A percentile compares a stretch with the other conserved stretches of the same genome.
phyloP scores from a whole-genome alignment of 1,140 invertebrate genomes.

The Apis laboriosa region DNA sequence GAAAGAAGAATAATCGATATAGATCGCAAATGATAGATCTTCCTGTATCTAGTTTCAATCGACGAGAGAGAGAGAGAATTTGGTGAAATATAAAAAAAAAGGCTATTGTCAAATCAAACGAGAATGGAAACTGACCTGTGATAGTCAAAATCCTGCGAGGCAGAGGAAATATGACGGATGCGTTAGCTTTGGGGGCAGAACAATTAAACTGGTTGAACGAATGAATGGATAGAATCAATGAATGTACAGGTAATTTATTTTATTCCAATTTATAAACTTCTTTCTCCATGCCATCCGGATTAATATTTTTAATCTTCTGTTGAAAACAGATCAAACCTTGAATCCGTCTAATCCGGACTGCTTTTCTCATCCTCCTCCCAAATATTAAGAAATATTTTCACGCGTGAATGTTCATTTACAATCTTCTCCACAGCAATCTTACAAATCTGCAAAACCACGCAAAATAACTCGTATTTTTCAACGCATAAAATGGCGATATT shows the following conservation, averaged over 20 bases:
- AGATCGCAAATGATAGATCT: background rate
- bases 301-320: background rate
- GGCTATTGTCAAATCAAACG: background rate
- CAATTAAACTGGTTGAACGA: background rate
- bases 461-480: constrained; percentile 32
- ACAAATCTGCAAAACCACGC: constrained; percentile 13
- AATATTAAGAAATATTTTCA: background rate
- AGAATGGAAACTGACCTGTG: background rate
- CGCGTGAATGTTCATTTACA: background rate
- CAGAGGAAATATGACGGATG: background rate
- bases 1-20: background rate
- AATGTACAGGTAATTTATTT: background rate
- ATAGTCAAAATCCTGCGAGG: background rate
- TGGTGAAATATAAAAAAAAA: background rate
- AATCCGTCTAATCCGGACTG: background rate
- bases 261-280: background rate
- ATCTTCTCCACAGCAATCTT: background rate
- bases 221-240: background rate
- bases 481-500: constrained; percentile 30
- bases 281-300: background rate
- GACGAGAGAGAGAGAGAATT: background rate
- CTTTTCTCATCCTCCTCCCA: background rate
- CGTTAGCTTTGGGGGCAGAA: background rate
- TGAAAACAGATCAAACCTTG: background rate
- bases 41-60: no score